A percentile compares a stretch with the other conserved stretches of the same genome.
phyloP scores from a whole-genome alignment of 2,797 vertebrate genomes.

The Cichlasoma orientale region DNA sequence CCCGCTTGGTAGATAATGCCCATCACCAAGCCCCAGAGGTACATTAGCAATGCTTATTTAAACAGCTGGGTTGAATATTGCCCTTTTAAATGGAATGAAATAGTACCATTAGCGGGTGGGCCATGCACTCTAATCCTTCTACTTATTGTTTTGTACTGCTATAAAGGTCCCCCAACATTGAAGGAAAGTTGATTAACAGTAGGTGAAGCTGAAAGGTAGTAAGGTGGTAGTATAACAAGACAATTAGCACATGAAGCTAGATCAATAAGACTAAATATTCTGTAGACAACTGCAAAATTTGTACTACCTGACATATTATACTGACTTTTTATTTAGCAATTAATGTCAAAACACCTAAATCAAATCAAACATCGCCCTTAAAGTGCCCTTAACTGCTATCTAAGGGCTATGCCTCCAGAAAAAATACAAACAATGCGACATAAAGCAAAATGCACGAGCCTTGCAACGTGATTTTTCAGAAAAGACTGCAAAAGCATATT shows the following conservation, averaged over 20 bases:
- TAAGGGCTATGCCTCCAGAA: background rate
- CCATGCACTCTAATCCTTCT: constrained; percentile 55
- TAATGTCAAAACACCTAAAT: background rate
- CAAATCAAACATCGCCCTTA: background rate
- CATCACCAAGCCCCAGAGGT: constrained; percentile 61
- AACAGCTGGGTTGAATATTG: constrained; percentile 75
- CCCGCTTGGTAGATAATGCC: constrained; percentile 66
- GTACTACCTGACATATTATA: background rate
- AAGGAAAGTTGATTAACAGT: constrained; percentile 66
- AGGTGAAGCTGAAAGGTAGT: constrained; percentile 43
- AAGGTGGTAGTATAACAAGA: constrained; percentile 38
- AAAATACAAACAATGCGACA: background rate
- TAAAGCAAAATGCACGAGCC: background rate
- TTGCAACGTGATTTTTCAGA: background rate
- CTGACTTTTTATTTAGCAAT: background rate
- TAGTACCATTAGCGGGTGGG: constrained; percentile 64
- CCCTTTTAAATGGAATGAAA: constrained; percentile 76
- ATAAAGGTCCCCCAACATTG: constrained; percentile 53
- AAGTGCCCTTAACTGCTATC: background rate
- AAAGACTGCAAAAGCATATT: background rate
- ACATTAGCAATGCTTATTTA: constrained; percentile 76
- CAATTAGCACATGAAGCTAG: constrained; percentile 19
- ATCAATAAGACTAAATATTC: constrained; percentile 24
- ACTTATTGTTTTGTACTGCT: constrained; percentile 59
- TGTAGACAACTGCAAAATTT: background rate